phyloP scores from a whole-genome alignment of 2,113 vertebrate genomes.

The Dipodomys ordii region DNA sequence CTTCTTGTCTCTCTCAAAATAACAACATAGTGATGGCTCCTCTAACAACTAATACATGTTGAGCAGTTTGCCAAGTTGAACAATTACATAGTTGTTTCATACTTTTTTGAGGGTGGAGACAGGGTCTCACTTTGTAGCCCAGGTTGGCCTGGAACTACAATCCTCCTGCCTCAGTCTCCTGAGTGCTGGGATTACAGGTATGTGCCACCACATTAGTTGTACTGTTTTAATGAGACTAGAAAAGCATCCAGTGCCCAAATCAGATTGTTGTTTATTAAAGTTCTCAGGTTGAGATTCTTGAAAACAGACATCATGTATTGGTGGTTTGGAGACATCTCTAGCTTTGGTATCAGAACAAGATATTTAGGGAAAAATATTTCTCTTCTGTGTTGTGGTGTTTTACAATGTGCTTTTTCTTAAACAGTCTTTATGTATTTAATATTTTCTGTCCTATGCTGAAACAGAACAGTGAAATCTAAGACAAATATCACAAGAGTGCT shows the following conservation, averaged over 20 bases:
- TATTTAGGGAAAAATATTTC: not conserved
- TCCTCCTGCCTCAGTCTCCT: not conserved
- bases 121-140: not conserved
- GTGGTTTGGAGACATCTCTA: not conserved
- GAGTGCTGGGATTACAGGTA: not conserved
- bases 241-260: not conserved
- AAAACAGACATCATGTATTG: not conserved
- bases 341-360: not conserved
- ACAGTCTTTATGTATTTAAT: not conserved
- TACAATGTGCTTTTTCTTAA: not conserved
- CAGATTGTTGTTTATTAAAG: not conserved
- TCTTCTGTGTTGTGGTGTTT: not conserved
- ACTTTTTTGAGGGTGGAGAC: not conserved
- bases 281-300: not conserved
- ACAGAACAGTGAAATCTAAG: constrained; percentile 26
- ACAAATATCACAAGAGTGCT: not conserved
- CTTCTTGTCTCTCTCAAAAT: not conserved
- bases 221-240: not conserved
- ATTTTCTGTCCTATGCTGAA: not conserved
- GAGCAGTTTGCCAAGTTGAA: not conserved
- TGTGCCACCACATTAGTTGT: not conserved
- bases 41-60: not conserved
- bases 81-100: not conserved
- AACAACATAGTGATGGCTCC: not conserved
- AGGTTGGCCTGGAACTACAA: not conserved